These are phyloP conservation scores for Mercenaria mercenaria DNA, from an alignment of 1,140 invertebrate genomes.

Conservation along the genomic window DNA sequence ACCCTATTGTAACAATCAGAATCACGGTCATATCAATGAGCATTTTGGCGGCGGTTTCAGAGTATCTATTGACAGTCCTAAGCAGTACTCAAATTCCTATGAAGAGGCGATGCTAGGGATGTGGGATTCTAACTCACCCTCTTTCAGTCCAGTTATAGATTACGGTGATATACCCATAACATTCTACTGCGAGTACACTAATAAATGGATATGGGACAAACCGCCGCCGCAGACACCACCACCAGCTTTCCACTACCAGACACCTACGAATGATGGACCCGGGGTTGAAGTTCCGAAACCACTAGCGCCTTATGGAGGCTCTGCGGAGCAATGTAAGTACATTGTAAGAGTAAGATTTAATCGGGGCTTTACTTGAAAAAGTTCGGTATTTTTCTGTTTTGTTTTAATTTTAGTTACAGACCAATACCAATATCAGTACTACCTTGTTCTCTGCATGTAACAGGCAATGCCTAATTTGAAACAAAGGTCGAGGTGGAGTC, in stretches of 20 bases:
- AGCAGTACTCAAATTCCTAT: constrained; percentile 63
- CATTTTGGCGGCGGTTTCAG: constrained; percentile 63
- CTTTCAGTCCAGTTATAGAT: constrained; percentile 53
- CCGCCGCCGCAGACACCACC: not conserved
- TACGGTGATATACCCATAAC: constrained; percentile 53
- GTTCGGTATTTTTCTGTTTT: no score
- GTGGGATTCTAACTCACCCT: constrained; percentile 59
- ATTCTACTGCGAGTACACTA: constrained; percentile 70
- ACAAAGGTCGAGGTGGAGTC: no score
- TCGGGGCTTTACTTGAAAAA: no score
- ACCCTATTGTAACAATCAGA: constrained; percentile 38
- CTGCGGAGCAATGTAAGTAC: no score
- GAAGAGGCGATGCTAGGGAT: constrained; percentile 59
- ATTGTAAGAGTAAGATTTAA: no score
- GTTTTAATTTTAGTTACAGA: no score
- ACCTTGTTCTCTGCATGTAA: no score
- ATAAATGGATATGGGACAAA: constrained; percentile 65
- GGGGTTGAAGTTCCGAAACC: no score
- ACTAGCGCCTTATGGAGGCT: no score
- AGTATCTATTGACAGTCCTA: constrained; percentile 55
- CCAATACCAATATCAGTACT: no score
- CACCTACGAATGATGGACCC: no score
- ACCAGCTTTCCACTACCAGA: not conserved
- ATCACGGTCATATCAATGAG: not conserved
- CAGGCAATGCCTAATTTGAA: no score